Evolutionary conservation across 2,888 invertebrate species (phyloP).

Genomic region (Thysanoteuthis rhombus): DNA sequence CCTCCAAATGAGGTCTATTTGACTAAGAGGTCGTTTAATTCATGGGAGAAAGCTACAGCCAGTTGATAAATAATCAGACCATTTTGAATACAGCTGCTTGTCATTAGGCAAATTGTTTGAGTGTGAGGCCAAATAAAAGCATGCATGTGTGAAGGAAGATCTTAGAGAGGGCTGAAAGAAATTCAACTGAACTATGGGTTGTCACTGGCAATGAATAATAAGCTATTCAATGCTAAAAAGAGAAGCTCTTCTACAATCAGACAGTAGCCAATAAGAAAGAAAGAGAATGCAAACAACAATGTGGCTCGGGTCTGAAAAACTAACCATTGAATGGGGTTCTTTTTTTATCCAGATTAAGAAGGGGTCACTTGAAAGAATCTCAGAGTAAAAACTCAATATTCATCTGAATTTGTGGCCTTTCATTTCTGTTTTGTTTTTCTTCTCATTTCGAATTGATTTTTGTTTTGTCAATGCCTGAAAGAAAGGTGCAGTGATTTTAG

Average conservation of each 20-base stretch:
- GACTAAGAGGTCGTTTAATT: slow-evolving; percentile 1
- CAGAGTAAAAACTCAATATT: neutral
- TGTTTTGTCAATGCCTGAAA: neutral
- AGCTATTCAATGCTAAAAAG: neutral
- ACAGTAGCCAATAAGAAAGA: neutral
- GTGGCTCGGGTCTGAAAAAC: neutral
- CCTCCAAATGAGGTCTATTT: slow-evolving; percentile 12
- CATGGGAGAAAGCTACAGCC: slow-evolving; percentile 12
- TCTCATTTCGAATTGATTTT: neutral
- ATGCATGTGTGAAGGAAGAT: neutral
- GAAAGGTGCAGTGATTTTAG: neutral
- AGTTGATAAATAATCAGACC: neutral
- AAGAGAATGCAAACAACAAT: neutral
- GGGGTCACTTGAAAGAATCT: neutral
- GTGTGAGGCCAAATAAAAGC: slow-evolving; percentile 12
- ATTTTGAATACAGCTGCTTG: slow-evolving; percentile 12
- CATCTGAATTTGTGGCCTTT: neutral
- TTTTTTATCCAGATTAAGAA: neutral
- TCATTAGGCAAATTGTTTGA: slow-evolving; percentile 12
- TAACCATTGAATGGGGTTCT: neutral
- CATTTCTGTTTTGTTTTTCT: neutral
- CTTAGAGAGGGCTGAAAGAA: neutral
- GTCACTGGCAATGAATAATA: slow-evolving; percentile 12
- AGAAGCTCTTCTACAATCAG: neutral
- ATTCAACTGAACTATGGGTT: neutral